Percentiles rank a stretch among this genome's conserved stretches.
Conservation (phyloP, 2,888 invertebrate genomes). For the Trilocha varians region DNA sequence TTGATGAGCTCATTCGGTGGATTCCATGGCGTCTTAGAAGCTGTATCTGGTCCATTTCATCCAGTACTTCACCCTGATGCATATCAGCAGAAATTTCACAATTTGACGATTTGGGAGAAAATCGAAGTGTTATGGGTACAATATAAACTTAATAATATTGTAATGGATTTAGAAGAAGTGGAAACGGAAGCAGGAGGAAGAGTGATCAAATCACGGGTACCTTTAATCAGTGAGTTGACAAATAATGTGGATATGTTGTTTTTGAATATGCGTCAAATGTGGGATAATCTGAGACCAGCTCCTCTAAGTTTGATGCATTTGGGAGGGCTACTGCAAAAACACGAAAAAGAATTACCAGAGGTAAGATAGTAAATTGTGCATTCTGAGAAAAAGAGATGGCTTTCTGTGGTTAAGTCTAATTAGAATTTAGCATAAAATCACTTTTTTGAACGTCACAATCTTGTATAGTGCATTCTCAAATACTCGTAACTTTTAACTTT, state of each 20-base stretch:
- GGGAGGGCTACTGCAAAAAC: conserved; percentile 42
- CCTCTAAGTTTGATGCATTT: conserved; percentile 44
- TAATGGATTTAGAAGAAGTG: conserved; percentile 8
- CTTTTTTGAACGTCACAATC: no score
- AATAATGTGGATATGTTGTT: conserved; percentile 39
- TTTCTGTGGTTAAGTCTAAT: no score
- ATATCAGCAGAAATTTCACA: conserved; percentile 16
- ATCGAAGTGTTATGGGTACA: conserved; percentile 15
- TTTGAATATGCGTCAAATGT: conserved; percentile 41
- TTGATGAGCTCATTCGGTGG: conserved; percentile 32
- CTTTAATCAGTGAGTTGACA: conserved; percentile 17
- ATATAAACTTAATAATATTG: conserved; percentile 7
- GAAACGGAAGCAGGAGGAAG: conserved; percentile 16
- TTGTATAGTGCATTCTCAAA: no score
- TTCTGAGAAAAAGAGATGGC: no score
- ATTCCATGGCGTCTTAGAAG: conserved; percentile 14
- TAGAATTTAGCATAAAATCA: no score
- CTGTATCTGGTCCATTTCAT: conserved; percentile 24
- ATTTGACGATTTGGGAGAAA: conserved; percentile 29
- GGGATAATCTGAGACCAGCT: conserved; percentile 37
- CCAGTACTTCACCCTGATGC: conserved; percentile 25
- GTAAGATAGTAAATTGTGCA: conserved; percentile 1
- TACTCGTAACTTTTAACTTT: no score
- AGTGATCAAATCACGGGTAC: conserved; percentile 24
- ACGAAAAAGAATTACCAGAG: conserved; percentile 10